Conservation (phyloP, 2,888 invertebrate species). For the Metallyticus violacea region DNA sequence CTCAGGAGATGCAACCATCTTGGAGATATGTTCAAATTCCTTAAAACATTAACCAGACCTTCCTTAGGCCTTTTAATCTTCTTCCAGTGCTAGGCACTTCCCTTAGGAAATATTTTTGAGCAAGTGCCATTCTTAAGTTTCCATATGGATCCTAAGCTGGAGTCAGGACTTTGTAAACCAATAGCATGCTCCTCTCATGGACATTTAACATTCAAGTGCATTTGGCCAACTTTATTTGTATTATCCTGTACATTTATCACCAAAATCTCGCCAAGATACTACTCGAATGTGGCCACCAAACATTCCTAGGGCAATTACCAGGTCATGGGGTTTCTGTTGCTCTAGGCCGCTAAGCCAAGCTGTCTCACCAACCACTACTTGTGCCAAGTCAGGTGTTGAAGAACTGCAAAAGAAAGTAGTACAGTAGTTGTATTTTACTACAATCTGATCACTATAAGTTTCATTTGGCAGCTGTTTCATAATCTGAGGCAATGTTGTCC, state of each 20-base stretch:
- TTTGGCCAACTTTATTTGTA: not conserved
- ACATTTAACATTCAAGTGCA: not conserved
- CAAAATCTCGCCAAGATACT: conserved; percentile 17
- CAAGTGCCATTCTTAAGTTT: not conserved
- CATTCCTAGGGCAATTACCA: conserved; percentile 24
- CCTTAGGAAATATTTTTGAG: not conserved
- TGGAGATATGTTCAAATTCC: not conserved
- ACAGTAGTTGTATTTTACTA: too few relatives aligned
- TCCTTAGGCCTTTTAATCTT: not conserved
- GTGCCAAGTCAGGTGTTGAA: conserved; percentile 28
- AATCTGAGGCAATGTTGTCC: too few relatives aligned
- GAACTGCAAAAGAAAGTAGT: conserved; percentile 19
- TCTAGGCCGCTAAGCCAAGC: conserved; percentile 22
- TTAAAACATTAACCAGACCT: too few relatives aligned
- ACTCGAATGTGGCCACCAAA: conserved; percentile 24
- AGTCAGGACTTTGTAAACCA: not conserved
- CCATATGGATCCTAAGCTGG: not conserved
- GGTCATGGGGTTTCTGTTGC: conserved; percentile 5
- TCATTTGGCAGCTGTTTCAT: too few relatives aligned
- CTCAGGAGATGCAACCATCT: too few relatives aligned
- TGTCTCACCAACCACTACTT: conserved; percentile 24
- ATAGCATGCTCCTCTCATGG: not conserved
- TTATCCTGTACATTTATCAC: conserved; percentile 1
- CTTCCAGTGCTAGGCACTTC: not conserved
- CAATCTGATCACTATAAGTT: too few relatives aligned